Base-by-base conservation (phyloP, 2,888 invertebrate genomes). In the Magallana nippona region DNA sequence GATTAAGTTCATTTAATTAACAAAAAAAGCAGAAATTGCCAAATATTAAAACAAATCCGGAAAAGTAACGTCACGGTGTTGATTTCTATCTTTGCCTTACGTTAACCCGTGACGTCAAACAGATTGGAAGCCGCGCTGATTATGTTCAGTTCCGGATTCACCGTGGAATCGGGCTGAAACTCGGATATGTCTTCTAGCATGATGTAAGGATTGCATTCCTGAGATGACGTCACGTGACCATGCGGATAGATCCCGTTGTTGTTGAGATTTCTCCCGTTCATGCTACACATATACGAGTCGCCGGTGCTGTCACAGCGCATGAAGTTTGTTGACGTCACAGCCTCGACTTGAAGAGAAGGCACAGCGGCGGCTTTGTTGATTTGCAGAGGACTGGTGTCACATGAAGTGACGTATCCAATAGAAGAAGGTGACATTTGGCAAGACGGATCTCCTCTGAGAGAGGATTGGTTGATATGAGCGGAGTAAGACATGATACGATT, bases 291-390 rank as follows among this genome's bases (percentile, higher is more conserved):
- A 71, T 87, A 88, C 1, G 84, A 83, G 10, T 89, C 88, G 82
- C 87, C 85, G 17, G 84, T 83, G 78, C 82, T 87, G 81, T 89
- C 89, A 85, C 88, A 88, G n/a, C 88, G 88, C 86, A 89, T 86
- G 77, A 84, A 89, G 80, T 88, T 87, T 84, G 89, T 87, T 81
- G 90, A 90, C 82, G 90, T 87, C 83, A 90, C 87, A 80, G 89
- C 87, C 79, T 90, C 90, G 58, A 87, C 82, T 56, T 88, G 90
- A 17, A 88, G 87, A 62, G 88, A 87, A 71, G 87, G 87, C 77
- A 88, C 87, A 0, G 89, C 87, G 0, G 90, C 88, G 0, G 90
- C 88, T 71, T 71, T 71, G 78, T 85, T 86, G 11, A 88, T 89
- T 57, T 90, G 90, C 11, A 90, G 78, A 0, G 90, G 90, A 62